These are phyloP conservation scores for Patella depressa DNA, from an alignment of 2,888 invertebrate genomes.

Conservation along the genomic window DNA sequence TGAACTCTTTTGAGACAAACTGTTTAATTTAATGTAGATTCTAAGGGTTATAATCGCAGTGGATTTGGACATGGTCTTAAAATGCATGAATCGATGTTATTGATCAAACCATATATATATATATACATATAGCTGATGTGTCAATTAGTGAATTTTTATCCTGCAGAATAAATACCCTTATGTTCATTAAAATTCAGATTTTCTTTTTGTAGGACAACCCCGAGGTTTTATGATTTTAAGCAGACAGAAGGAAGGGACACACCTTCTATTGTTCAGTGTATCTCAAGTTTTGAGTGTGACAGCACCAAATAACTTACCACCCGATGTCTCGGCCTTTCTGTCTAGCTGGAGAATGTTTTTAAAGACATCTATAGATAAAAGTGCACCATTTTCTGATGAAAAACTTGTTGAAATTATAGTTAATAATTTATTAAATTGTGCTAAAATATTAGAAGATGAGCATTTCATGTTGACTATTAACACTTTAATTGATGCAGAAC, in stretches of 20 bases:
- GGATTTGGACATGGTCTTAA: no score
- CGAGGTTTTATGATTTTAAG: constrained; percentile 38
- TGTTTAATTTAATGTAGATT: no score
- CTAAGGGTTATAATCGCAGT: no score
- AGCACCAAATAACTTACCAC: constrained; percentile 1
- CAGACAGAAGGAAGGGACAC: constrained; percentile 7
- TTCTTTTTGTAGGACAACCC: constrained; percentile 35
- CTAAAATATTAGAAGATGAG: background rate
- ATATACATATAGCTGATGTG: no score
- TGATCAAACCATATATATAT: no score
- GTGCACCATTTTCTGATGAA: background rate
- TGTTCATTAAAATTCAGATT: background rate
- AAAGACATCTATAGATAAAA: background rate
- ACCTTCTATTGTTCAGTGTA: constrained; percentile 28
- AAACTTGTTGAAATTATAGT: background rate
- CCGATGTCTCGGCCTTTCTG: background rate
- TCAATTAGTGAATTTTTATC: no score
- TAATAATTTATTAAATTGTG: background rate
- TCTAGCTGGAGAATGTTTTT: background rate
- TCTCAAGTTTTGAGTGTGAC: constrained; percentile 27
- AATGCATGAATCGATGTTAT: no score
- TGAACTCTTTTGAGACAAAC: no score
- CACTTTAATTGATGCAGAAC: background rate
- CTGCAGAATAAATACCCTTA: background rate
- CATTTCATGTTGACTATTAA: background rate